Conservation (phyloP, 2,888 invertebrate species). For the Adineta ricciae region DNA sequence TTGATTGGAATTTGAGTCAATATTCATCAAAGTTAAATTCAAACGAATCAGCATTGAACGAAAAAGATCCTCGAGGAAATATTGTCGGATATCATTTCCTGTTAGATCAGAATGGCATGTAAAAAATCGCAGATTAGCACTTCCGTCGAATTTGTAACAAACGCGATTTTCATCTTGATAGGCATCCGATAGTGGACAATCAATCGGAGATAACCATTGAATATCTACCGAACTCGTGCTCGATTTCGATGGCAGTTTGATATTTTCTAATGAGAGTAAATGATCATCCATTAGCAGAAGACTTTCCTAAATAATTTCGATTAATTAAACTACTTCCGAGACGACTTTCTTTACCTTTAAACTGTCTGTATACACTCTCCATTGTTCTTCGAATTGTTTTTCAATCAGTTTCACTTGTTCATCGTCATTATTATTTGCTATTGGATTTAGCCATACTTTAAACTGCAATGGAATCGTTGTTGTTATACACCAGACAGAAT, state of each 20-base stretch:
- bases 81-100: neutral
- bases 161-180: neutral
- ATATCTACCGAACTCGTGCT: neutral
- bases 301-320: neutral
- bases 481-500: neutral
- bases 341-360: neutral
- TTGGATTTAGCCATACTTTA: neutral
- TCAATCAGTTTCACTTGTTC: neutral
- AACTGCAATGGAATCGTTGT: neutral
- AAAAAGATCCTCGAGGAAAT: conserved; percentile 20
- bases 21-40: neutral
- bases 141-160: conserved; percentile 18
- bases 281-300: conserved; percentile 6
- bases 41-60: conserved; percentile 3
- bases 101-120: neutral
- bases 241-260: neutral
- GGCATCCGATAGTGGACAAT: neutral
- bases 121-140: neutral
- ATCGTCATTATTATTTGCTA: neutral
- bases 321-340: too few relatives aligned
- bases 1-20: neutral
- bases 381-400: conserved; percentile 1
- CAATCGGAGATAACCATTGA: conserved; percentile 10
- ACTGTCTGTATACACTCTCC: neutral
- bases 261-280: neutral